phyloP scores from a whole-genome alignment of 2,113 vertebrate species.

The Gorsachius goisagi region DNA sequence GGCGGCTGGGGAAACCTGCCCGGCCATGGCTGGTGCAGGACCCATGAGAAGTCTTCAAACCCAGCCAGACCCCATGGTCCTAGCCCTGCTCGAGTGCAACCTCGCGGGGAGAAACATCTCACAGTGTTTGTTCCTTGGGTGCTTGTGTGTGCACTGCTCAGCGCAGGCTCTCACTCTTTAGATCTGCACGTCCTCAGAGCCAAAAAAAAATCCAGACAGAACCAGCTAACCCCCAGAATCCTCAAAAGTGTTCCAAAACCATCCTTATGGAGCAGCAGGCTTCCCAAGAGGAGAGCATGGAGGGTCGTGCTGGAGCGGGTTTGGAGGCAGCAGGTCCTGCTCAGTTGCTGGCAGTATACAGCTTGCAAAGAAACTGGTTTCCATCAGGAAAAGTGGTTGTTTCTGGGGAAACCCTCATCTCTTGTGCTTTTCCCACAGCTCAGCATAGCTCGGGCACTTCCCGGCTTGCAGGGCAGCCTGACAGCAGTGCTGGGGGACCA shows the following conservation, averaged over 20 bases:
- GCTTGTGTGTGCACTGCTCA: accelerated
- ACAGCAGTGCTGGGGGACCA: not conserved
- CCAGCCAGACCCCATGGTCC: not conserved
- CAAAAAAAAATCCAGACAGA: not conserved
- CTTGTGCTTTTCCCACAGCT: not conserved
- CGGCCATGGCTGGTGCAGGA: not conserved
- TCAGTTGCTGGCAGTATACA: not conserved
- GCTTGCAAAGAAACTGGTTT: not conserved
- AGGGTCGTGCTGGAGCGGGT: not conserved
- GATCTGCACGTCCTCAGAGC: not conserved
- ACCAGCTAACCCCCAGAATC: not conserved
- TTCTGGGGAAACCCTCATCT: not conserved
- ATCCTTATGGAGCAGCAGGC: not conserved
- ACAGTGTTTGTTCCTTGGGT: not conserved
- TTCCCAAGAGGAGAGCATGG: not conserved
- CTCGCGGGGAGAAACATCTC: accelerated
- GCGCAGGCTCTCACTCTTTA: not conserved
- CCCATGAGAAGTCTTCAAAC: accelerated
- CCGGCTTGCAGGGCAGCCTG: not conserved
- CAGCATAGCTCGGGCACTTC: accelerated
- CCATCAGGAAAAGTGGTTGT: not conserved
- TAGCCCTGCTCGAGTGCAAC: accelerated
- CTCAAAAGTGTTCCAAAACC: not conserved
- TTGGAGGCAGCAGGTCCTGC: not conserved
- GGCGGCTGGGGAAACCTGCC: not conserved